A percentile compares a stretch with the other conserved stretches of the same genome.
Evolutionary conservation across 2,888 invertebrate species (phyloP).

Genomic region (Cephus nigrinus): DNA sequence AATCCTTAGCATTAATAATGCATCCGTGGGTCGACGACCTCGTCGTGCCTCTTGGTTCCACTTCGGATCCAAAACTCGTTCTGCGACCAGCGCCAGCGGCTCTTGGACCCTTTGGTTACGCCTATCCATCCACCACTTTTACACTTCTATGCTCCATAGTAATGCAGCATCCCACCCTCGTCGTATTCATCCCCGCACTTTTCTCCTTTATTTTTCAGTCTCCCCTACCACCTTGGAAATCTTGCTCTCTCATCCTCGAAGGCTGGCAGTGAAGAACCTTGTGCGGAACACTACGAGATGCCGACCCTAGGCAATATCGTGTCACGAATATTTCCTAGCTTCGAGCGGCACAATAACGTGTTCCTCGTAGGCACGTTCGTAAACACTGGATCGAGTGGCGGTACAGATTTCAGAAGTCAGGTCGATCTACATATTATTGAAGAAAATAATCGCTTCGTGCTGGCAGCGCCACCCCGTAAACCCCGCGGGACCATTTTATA

Average conservation of each 20-base stretch:
- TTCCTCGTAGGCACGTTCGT: background rate
- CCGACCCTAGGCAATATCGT: too few relatives aligned
- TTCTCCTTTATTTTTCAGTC: background rate
- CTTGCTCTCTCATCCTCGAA: background rate
- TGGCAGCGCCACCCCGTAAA: background rate
- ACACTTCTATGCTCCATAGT: background rate
- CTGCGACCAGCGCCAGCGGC: background rate
- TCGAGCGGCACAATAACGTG: background rate
- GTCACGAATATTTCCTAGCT: background rate
- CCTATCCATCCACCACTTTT: background rate
- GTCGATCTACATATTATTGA: background rate
- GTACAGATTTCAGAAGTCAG: background rate
- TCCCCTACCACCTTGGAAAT: background rate
- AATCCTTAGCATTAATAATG: conserved; percentile 11
- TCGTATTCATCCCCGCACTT: background rate
- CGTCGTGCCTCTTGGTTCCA: conserved; percentile 3
- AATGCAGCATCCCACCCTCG: background rate
- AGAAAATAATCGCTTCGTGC: background rate
- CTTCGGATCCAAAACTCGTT: background rate
- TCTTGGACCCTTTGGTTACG: background rate
- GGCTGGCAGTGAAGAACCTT: background rate
- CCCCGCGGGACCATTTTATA: background rate
- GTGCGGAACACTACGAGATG: background rate
- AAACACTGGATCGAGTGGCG: background rate
- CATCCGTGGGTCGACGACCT: conserved; percentile 3